These are phyloP conservation scores for Ceuthmochares aereus DNA, from an alignment of 2,113 vertebrate genomes.

Conservation along the genomic window DNA sequence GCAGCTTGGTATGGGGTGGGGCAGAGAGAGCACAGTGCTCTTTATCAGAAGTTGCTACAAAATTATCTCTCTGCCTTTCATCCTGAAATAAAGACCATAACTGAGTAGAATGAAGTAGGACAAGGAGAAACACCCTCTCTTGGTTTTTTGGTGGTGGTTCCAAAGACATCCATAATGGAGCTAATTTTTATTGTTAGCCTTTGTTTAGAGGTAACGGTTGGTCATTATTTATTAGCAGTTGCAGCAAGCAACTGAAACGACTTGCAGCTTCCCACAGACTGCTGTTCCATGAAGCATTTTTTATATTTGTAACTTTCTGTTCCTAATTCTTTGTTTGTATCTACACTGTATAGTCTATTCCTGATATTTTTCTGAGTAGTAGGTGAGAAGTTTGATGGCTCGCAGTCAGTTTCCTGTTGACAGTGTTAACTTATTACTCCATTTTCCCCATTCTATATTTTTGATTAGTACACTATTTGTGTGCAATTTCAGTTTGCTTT, in stretches of 20 bases:
- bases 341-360: constrained; percentile 39
- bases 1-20: not conserved
- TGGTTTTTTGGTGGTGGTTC: not conserved
- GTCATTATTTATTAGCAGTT: not conserved
- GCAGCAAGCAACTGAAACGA: not conserved
- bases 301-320: constrained; percentile 52
- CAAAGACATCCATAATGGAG: not conserved
- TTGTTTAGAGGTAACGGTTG: not conserved
- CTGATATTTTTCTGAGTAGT: constrained; percentile 15
- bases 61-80: not conserved
- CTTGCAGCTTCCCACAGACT: constrained; percentile 23
- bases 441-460: not conserved
- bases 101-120: not conserved
- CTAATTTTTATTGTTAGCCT: not conserved
- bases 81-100: not conserved
- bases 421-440: not conserved
- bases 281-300: constrained; percentile 9
- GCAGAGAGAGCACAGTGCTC: not conserved
- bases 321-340: constrained; percentile 53
- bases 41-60: not conserved
- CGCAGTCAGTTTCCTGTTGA: constrained; percentile 21
- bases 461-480: not conserved
- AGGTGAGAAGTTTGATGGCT: not conserved
- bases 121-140: not conserved
- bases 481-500: not conserved